Evolutionary conservation across 2,888 invertebrate species (phyloP).

Genomic region (Pocota personata): DNA sequence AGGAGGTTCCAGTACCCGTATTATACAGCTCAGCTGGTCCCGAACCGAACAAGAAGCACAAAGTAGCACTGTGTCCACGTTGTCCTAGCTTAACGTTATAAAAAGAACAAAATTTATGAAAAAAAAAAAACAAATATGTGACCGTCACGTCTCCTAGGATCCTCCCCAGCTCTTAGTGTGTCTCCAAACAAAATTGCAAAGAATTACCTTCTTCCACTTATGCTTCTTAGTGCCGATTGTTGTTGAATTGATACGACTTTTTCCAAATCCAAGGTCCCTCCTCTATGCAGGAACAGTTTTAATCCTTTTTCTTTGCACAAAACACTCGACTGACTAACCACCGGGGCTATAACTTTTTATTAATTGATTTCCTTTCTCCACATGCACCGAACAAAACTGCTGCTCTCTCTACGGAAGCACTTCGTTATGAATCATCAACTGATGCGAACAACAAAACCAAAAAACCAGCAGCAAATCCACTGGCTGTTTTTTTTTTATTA

Average conservation of each 20-base stretch:
- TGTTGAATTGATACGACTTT: background rate
- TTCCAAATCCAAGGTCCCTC: background rate
- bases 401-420: conserved; percentile 46
- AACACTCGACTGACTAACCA: conserved; percentile 8
- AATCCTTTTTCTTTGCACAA: conserved; percentile 17
- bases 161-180: too few relatives aligned
- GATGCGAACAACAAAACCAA: conserved; percentile 20
- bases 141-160: too few relatives aligned
- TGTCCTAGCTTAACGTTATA: too few relatives aligned
- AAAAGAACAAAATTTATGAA: too few relatives aligned
- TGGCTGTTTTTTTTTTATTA: conserved; percentile 9
- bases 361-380: conserved; percentile 37
- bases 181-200: too few relatives aligned
- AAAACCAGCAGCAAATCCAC: conserved; percentile 27
- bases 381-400: conserved; percentile 42
- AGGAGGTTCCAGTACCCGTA: too few relatives aligned
- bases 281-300: background rate
- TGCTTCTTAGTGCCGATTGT: conserved; percentile 13
- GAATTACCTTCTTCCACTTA: conserved; percentile 55
- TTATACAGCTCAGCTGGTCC: too few relatives aligned
- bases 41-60: too few relatives aligned
- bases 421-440: conserved; percentile 65
- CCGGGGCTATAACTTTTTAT: background rate
- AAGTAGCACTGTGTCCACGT: too few relatives aligned
- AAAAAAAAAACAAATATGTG: too few relatives aligned